Evolutionary conservation across 2,113 vertebrate genomes (phyloP), one percentile per base, ranked within the genome.

Genomic region (Takifugu flavidus): DNA sequence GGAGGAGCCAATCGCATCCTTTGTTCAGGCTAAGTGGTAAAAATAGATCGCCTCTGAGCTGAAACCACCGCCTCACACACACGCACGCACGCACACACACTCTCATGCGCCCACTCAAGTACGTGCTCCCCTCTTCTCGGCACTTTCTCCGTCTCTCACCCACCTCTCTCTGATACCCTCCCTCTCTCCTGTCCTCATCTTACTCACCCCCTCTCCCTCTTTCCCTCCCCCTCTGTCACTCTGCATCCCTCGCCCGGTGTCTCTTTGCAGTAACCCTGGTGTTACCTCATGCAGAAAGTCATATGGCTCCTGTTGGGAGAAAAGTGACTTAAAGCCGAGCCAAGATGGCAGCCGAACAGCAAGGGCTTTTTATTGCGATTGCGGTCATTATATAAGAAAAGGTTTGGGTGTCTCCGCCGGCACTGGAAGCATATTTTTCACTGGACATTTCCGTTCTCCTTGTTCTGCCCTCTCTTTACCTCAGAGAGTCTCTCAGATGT

Each of bases 271-370:
- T 74, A 82, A 80, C 79, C 80, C 77, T 63, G 59, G 52, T 76
- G 83, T 84, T 86, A 89, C 85, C 85, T 91, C 91, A 90, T 88
- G 88, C 89, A 89, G 83, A 91, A 90, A 89, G 89, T 90, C 90
- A 91, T 83, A 87, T 87, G 86, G 66, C 59, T 75, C 51, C 74
- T 87, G 84, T 88, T 82, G 86, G 78, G 77, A 82, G 79, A 80
- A 86, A 90, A 88, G 79, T 84, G 70, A 87, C 84, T 86, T 86
- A 77, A 85, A 86, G 84, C 80, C 79, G 72, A 81, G 80, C 75
- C 80, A 87, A 90, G 83, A 91, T 89, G 89, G 91, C 86, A 91
- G 85, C 83, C 80, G 73, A 79, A 87, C 81, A 86, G 82, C 72
- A 53, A 70, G 55, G 26, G 51, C 59, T 87, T 85, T 83, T 85